A percentile compares a stretch with the other conserved stretches of the same genome.
These are phyloP conservation scores for Gymnorhina tibicen DNA, from an alignment of 2,113 vertebrate species.

Conservation along the genomic window DNA sequence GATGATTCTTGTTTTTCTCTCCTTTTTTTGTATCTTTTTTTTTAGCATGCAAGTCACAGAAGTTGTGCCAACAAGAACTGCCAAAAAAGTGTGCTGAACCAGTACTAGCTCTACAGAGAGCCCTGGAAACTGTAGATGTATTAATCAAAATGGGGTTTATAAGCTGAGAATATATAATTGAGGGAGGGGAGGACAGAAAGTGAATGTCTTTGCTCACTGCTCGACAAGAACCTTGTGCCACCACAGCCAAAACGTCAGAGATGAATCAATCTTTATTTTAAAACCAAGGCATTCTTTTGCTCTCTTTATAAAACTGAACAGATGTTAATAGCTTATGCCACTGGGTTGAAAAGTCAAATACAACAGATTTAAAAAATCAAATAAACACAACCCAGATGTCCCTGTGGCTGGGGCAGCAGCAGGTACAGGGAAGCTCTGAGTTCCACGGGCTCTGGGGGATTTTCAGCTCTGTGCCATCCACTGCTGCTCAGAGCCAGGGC, in stretches of 20 bases:
- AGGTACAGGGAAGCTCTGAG: not conserved
- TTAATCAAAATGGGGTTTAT: not conserved
- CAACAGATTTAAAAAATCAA: not conserved
- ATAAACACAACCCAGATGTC: rapidly evolving
- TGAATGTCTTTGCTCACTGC: not conserved
- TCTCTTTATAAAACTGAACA: not conserved
- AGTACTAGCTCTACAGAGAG: not conserved
- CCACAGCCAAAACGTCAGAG: not conserved
- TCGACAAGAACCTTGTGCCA: not conserved
- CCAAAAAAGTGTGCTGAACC: not conserved
- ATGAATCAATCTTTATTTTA: not conserved
- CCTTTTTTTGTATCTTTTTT: not conserved
- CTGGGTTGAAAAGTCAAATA: not conserved
- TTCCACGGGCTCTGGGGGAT: rapidly evolving
- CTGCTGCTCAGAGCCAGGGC: not conserved
- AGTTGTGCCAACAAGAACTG: not conserved
- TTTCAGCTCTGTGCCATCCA: not conserved
- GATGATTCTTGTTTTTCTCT: not conserved
- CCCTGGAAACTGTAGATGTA: not conserved
- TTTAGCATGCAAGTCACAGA: not conserved
- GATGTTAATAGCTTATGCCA: not conserved
- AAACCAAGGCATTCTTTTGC: not conserved
- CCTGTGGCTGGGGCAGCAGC: not conserved
- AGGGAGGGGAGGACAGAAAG: not conserved
- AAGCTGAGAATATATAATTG: not conserved